Base-by-base conservation (phyloP, 2,113 vertebrate genomes). In the Bungarus multicinctus region DNA sequence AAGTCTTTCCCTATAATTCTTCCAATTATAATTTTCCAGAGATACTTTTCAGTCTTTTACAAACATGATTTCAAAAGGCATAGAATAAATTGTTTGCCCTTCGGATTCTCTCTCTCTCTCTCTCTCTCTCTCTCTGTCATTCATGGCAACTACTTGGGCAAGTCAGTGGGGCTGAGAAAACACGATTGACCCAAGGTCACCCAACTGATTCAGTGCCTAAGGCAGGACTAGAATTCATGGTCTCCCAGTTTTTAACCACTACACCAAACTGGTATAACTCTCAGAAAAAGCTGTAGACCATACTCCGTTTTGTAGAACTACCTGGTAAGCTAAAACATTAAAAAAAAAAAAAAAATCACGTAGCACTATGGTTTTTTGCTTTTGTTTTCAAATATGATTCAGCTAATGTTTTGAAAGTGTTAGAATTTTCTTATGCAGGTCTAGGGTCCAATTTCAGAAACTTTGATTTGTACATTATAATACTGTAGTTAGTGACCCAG, bases 51-150 rank as follows among this genome's bases (percentile, higher is more conserved):
- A 14, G 14, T 16, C 30, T 69, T 69, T 69, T 5, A 34, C 64
- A 5, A 69, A 34, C 60, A 69, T 12, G 5, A 11, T 34, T 69
- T 60, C 1, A 1, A 2, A 69, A 34, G 30, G 30, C 30, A 69
- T 60, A 60, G 27, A 30, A 60, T 11, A 69, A 34, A 69, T 69
- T 69, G 5, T 69, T 34, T 69, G 30, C 5, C 30, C 30, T 18
- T 69, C 60, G 16, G 60, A n/a, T 34, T 30, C 11, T n/a, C 30
- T n/a, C 30, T 5, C 12, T n/a, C 27, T 1, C 2, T 1, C 10
- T 5, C 30, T 14, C 30, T 0, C 30, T n/a, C 25, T 0, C 3
- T 0, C 10, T 30, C 11, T 5, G 30, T 69, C 64, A 69, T n/a
- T 69, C 64, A 16, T 69, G 30, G 5, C 30, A 6, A 34, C 64